Evolutionary conservation across 1,140 invertebrate genomes (phyloP).

Genomic region (Mactra quadrangularis): DNA sequence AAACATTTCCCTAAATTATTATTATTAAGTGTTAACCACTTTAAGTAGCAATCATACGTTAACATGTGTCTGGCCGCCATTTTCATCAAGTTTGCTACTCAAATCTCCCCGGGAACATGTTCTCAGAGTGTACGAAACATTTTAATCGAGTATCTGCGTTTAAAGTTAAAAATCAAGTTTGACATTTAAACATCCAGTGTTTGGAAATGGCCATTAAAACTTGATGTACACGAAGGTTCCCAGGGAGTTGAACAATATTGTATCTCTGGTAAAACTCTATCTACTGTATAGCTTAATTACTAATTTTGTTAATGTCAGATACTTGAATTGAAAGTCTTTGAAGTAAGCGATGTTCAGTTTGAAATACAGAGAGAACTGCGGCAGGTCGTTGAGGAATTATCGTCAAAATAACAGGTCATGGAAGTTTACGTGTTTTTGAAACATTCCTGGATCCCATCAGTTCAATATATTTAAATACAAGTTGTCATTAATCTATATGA

Average conservation of each 20-base stretch:
- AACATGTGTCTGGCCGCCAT: constrained; percentile 42
- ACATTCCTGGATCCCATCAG: constrained; percentile 36
- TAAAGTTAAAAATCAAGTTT: constrained; percentile 53
- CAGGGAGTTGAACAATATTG: constrained; percentile 34
- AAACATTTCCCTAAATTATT: background rate
- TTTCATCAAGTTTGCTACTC: constrained; percentile 61
- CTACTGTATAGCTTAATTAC: constrained; percentile 43
- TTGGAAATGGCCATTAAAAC: constrained; percentile 42
- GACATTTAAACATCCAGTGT: constrained; percentile 48
- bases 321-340: constrained; percentile 15
- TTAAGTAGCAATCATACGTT: constrained; percentile 11
- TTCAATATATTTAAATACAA: background rate
- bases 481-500: too few species aligned
- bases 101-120: constrained; percentile 51
- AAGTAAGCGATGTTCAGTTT: constrained; percentile 16
- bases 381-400: constrained; percentile 24
- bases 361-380: constrained; percentile 16
- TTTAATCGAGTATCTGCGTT: constrained; percentile 43
- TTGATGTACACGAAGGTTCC: constrained; percentile 36
- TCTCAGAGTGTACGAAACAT: background rate
- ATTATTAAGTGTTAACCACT: constrained; percentile 24
- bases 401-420: constrained; percentile 20
- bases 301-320: constrained; percentile 60
- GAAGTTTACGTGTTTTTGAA: constrained; percentile 32
- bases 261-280: constrained; percentile 33